Evolutionary conservation across 2,113 vertebrate species (phyloP).

Genomic region (Gorsachius goisagi): DNA sequence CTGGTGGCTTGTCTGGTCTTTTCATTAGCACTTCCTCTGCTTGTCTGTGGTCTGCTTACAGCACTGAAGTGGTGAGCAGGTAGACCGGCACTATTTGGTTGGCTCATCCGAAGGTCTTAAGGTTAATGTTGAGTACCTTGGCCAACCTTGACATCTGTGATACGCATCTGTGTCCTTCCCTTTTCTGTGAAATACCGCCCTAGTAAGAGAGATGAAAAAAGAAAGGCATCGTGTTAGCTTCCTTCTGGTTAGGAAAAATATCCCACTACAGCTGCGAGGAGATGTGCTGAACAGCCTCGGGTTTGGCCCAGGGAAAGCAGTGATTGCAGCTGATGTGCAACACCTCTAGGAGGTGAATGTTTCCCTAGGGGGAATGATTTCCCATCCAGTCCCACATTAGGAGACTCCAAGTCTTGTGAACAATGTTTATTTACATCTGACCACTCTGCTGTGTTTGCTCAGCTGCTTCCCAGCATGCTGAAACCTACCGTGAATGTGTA

Average conservation of each 20-base stretch:
- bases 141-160: not conserved
- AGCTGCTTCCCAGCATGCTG: slow-evolving; percentile 36
- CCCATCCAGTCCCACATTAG: not conserved
- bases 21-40: not conserved
- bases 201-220: not conserved
- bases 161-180: not conserved
- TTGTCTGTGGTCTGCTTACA: not conserved
- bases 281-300: not conserved
- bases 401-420: not conserved
- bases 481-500: not conserved
- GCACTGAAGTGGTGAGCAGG: not conserved
- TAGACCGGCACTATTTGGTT: not conserved
- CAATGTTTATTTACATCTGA: not conserved
- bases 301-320: not conserved
- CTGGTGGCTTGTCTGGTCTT: not conserved
- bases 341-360: not conserved
- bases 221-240: not conserved
- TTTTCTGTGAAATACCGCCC: not conserved
- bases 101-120: not conserved
- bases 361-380: not conserved
- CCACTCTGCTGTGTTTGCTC: slow-evolving; percentile 9
- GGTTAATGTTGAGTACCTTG: not conserved
- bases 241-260: not conserved
- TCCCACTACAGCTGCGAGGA: not conserved
- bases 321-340: not conserved